Evolutionary conservation across 2,113 vertebrate genomes (phyloP).

Genomic region (Nothocercus nigrocapillus): DNA sequence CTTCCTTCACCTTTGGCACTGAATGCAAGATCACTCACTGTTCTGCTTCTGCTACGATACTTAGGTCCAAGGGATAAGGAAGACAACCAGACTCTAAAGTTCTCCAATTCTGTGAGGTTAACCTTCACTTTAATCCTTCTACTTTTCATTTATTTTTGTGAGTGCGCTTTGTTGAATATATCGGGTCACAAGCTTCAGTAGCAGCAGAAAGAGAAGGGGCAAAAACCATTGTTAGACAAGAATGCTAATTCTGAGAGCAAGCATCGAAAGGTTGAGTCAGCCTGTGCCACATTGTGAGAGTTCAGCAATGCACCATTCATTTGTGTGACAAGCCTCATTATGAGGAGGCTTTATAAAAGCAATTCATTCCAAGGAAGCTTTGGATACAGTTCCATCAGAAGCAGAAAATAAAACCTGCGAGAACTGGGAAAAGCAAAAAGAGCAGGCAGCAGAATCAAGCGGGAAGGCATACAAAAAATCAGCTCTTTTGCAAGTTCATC

Average conservation of each 20-base stretch:
- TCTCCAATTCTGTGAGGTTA: conserved; percentile 30
- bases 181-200: not conserved
- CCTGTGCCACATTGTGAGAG: conserved; percentile 13
- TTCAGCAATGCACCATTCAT: conserved; percentile 55
- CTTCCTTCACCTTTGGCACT: conserved; percentile 25
- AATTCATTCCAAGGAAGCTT: conserved; percentile 23
- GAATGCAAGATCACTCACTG: not conserved
- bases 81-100: not conserved
- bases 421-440: conserved; percentile 34
- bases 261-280: not conserved
- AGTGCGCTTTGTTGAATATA: conserved; percentile 8
- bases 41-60: not conserved
- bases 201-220: conserved; percentile 31
- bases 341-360: conserved; percentile 33
- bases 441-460: conserved; percentile 2
- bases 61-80: not conserved
- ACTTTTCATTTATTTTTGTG: conserved; percentile 8
- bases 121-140: conserved; percentile 45
- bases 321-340: conserved; percentile 47
- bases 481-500: conserved; percentile 48
- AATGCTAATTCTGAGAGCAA: conserved; percentile 41
- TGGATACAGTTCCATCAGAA: conserved; percentile 28
- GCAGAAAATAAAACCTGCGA: conserved; percentile 35
- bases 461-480: conserved; percentile 32
- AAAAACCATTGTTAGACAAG: conserved; percentile 34